Conservation (phyloP, 1,140 invertebrate species). For the Orchestia grillus region DNA sequence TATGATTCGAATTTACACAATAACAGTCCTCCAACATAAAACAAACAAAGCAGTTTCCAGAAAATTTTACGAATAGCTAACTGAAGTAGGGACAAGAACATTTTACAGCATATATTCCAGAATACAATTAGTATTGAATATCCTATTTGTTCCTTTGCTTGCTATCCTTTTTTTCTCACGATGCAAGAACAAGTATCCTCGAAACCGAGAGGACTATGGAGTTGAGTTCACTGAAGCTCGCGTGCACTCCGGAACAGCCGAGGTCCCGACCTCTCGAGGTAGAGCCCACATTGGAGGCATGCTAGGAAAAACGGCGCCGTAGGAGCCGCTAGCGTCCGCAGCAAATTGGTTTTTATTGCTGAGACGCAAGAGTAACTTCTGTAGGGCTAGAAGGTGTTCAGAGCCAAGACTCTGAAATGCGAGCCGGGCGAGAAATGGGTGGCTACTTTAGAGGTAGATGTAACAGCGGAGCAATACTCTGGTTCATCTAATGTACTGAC, state of each 20-base stretch:
- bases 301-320: background rate
- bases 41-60: no score
- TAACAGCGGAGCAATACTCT: background rate
- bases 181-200: background rate
- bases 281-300: slow-evolving; percentile 15
- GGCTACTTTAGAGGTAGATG: background rate
- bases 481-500: no score
- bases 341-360: slow-evolving; percentile 53
- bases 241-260: background rate
- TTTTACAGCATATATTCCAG: background rate
- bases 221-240: background rate
- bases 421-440: no score
- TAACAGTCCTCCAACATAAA: no score
- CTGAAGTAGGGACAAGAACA: background rate
- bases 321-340: background rate
- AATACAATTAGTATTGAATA: background rate
- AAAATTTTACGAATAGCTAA: background rate
- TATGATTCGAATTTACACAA: no score
- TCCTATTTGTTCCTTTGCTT: background rate
- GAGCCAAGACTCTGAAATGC: background rate
- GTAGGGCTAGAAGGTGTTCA: background rate
- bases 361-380: slow-evolving; percentile 28
- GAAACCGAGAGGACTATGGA: background rate
- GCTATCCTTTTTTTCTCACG: background rate
- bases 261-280: background rate